Base-by-base conservation (phyloP, 2,888 invertebrate species). In the Blera fallax region DNA sequence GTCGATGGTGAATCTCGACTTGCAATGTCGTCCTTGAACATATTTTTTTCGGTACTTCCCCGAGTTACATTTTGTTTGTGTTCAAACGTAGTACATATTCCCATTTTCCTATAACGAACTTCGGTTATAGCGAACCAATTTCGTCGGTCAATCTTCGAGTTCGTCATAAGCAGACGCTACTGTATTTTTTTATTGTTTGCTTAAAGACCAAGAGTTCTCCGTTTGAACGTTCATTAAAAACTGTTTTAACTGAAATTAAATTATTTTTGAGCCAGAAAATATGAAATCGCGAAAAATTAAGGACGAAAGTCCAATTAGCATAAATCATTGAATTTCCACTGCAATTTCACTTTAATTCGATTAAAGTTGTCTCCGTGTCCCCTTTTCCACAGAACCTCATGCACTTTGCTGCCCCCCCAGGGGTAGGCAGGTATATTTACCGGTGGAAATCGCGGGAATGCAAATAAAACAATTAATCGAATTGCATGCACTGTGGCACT, bases 401-500 rank as follows among this genome's bases (percentile, higher is more conserved):
- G 58, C 56, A 65, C 56, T 29, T 56, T 24, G 27, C 24, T 10
- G 8, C 8, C 50, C 40, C 73, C 64, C 43, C 52, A 45, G 16
- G 67, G 79, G 60, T 73, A 50, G 79, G 69, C 27, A 58, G 50
- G 40, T 24, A 50, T 56, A 84, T 70, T 84, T 80, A 64, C 79
- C 72, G 62, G 29, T 83, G 73, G 21, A 79, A 73, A 83, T 79
- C 79, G 69, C 58, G 14, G 74, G 79, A 84, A 84, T 58, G 79
- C 84, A 84, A 84, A 84, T 84, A 84, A 84, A 80, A 84, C 84
- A 80, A 84, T 84, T 80, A 84, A 80, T 80, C 74, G 74, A 76
- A 50, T 48, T 72, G 34, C 67, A 83, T 83, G 65, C 64, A 43
- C 34, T 69, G 72, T 60, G 40, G 78, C 60, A 60, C 45, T 62